These are phyloP conservation scores for Drosophila birchii DNA, from an alignment of 2,888 invertebrate species.

Conservation along the genomic window DNA sequence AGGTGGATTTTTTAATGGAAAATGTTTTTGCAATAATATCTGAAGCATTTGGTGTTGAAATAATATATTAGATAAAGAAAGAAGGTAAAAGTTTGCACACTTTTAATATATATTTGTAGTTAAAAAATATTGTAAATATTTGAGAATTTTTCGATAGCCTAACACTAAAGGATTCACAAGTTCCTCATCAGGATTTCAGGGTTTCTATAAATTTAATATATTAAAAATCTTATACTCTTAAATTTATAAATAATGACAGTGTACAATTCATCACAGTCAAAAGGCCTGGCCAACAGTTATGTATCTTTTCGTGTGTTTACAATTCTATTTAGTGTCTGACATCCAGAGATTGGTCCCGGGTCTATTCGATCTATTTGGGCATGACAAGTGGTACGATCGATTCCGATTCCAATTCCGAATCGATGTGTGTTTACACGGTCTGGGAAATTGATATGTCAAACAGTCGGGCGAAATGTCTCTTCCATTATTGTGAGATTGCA, in stretches of 20 bases:
- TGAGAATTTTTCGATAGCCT: neutral
- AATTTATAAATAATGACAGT: neutral
- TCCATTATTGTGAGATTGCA: constrained; percentile 14
- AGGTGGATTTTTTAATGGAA: neutral
- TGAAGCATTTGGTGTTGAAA: neutral
- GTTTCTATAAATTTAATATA: too few species aligned
- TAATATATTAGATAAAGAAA: neutral
- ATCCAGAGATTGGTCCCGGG: constrained; percentile 57
- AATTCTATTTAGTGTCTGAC: constrained; percentile 78
- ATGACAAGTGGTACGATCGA: constrained; percentile 79
- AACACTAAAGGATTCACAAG: neutral
- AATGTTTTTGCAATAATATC: neutral
- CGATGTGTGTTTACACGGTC: constrained; percentile 70
- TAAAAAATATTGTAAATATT: neutral
- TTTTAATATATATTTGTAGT: neutral
- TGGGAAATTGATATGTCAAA: constrained; percentile 76
- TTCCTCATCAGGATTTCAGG: neutral
- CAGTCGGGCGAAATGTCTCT: constrained; percentile 27
- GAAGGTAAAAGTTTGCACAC: accelerated
- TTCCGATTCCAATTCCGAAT: constrained; percentile 56
- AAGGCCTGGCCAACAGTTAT: constrained; percentile 40
- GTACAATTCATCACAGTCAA: constrained; percentile 74
- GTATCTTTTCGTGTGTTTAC: constrained; percentile 62
- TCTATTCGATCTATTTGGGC: constrained; percentile 68
- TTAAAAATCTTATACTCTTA: neutral